phyloP scores from a whole-genome alignment of 2,797 vertebrate genomes.

The Notamacropus eugenii region DNA sequence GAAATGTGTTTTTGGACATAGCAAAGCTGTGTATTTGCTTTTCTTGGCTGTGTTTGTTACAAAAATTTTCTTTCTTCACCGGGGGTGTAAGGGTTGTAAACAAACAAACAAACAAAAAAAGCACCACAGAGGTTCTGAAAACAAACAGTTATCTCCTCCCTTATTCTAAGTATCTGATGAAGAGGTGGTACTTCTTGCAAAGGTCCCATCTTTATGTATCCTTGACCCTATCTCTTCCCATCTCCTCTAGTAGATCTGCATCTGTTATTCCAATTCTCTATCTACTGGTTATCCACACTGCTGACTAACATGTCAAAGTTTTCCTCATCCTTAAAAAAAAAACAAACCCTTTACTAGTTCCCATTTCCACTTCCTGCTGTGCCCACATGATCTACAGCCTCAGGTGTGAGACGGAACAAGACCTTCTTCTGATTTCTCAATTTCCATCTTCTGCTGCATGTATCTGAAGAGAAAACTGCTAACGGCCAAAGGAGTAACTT shows the following conservation, averaged over 20 bases:
- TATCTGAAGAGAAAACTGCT: neutral
- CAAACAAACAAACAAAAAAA: neutral
- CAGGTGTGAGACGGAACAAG: no score
- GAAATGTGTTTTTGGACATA: neutral
- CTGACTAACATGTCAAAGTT: neutral
- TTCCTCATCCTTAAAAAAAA: neutral
- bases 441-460: neutral
- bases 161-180: neutral
- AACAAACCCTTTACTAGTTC: neutral
- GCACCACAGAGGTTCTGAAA: neutral
- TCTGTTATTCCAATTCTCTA: neutral
- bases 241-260: neutral
- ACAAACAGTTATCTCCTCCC: neutral
- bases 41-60: no score
- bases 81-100: no score
- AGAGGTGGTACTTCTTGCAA: neutral
- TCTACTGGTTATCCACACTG: neutral
- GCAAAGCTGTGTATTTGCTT: neutral
- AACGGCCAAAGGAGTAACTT: neutral
- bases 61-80: no score
- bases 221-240: neutral
- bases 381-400: neutral
- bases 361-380: neutral
- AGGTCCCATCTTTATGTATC: neutral
- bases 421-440: neutral